Evolutionary conservation across 2,113 vertebrate species (phyloP).

Genomic region (Meles meles): DNA sequence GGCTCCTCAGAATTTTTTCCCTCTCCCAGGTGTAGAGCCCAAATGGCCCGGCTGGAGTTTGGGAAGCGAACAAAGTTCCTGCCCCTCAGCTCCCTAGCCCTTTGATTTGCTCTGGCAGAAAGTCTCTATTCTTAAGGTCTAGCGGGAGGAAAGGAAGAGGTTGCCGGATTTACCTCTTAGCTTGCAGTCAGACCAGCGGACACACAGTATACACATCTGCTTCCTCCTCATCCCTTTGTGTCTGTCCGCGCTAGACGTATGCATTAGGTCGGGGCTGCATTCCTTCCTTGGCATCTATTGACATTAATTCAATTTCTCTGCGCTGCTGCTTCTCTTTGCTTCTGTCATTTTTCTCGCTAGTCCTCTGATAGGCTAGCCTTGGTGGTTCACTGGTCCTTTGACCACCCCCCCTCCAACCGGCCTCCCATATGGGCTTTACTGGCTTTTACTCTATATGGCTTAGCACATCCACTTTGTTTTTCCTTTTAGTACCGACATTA

Average conservation of each 20-base stretch:
- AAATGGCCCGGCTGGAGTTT: neutral
- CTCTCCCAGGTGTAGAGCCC: neutral
- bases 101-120: neutral
- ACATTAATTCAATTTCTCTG: constrained; percentile 55
- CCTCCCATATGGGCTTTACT: neutral
- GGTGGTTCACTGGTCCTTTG: constrained; percentile 14
- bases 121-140: neutral
- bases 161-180: neutral
- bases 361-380: constrained; percentile 51
- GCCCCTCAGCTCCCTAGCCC: neutral
- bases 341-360: neutral
- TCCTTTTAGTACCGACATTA: constrained; percentile 39
- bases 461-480: constrained; percentile 30
- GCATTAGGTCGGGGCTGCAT: neutral
- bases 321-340: constrained; percentile 9
- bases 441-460: constrained; percentile 36
- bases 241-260: neutral
- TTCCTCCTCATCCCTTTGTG: neutral
- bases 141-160: neutral
- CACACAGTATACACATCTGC: neutral
- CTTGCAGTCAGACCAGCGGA: neutral
- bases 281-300: neutral
- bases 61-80: neutral
- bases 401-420: neutral
- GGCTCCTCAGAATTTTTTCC: neutral